Base-by-base conservation (phyloP, 2,113 vertebrate genomes). In the Hystrix cristata region DNA sequence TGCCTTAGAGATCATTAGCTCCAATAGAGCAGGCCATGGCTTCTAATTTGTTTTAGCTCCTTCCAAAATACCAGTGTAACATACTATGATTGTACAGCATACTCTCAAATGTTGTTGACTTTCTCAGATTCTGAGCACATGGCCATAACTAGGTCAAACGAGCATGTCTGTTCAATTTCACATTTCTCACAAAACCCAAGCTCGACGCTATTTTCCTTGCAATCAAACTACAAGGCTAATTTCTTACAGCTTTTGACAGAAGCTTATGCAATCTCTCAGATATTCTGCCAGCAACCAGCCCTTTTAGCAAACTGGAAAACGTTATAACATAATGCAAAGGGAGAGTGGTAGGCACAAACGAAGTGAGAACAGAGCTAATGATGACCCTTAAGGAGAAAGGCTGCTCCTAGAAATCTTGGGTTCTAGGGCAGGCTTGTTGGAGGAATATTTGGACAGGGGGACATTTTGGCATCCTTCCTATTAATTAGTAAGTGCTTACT, bases 171-270 rank as follows among this genome's bases (percentile, higher is more conserved):
- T 87, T 97, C 74, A 84, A 43, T 94, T 94, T 97, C 76, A 84
- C 84, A 96, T 94, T 95, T 94, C 84, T 96, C 74, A 92, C 43
- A 23, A 93, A 93, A 93, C 95, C 57, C 48, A 84, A 97, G 87
- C 69, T 94, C 74, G 90, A 90, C 46, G 46, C 96, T 94, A 92
- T 84, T 94, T 95, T 95, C 60, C n/a, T 95, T 90, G 79, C 21
- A 94, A 95, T 95, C 72, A 95, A 95, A 67, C 25, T 53, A 67
- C 13, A 92, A 91, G 57, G 51, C 76, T 55, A 79, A 64, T 95
- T 95, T 94, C 84, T 79, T 87, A 76, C 34, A 76, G 90, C 31
- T 90, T 93, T 96, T 80, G 57, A 95, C 46, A 96, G 94, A 89
- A 31, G 95, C 84, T 93, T 92, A 64, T 55, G 57, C 6, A 87